Conservation (phyloP, 2,888 invertebrate genomes). For the Hyposoter didymator region DNA sequence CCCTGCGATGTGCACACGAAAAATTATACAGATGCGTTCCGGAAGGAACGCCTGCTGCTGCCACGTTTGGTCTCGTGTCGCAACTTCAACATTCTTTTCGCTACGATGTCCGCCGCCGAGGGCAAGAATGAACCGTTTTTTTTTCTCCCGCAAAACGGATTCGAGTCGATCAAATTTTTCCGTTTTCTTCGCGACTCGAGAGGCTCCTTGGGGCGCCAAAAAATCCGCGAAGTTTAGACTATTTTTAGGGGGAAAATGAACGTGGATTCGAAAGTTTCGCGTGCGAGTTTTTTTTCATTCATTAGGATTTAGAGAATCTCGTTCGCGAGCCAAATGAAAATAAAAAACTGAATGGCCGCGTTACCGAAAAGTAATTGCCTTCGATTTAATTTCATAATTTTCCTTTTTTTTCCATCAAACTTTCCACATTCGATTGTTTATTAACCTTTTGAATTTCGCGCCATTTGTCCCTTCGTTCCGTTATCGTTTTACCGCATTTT, state of each 20-base stretch:
- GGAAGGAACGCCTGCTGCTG: constrained; percentile 51
- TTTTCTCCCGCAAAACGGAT: not conserved
- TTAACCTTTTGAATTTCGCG: no score
- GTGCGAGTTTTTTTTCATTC: not conserved
- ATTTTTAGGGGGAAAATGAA: no score
- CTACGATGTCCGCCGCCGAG: constrained; percentile 19
- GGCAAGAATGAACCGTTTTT: not conserved
- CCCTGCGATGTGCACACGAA: not conserved
- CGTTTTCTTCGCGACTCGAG: not conserved
- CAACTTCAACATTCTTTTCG: constrained; percentile 42
- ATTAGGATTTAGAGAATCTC: not conserved
- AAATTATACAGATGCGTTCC: constrained; percentile 45
- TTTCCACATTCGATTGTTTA: no score
- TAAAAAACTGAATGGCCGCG: not conserved
- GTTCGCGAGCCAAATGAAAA: not conserved
- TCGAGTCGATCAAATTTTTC: not conserved
- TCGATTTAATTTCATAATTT: no score
- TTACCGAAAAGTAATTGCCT: no score
- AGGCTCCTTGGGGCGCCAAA: not conserved
- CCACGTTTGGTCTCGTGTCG: constrained; percentile 42
- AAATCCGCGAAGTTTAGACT: not conserved
- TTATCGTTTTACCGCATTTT: no score
- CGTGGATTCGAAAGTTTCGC: not conserved
- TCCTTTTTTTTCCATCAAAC: no score
- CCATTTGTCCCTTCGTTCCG: no score